Conservation (phyloP, 2,113 vertebrate species). For the Cryptomyrus ogoouensis region DNA sequence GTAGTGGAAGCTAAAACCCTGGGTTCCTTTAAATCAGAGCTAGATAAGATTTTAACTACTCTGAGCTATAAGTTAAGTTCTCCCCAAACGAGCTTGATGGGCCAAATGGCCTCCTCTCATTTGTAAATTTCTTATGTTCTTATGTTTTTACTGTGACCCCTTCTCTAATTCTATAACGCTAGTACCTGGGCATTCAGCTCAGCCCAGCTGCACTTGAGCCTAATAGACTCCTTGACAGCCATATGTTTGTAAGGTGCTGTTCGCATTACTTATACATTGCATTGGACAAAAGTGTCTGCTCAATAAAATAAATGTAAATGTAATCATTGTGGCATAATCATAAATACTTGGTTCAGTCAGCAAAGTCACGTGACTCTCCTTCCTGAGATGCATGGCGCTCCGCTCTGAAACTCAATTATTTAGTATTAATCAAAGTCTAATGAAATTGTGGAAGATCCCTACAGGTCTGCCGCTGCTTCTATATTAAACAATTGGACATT, state of each 20-base stretch:
- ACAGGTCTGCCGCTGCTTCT: not conserved
- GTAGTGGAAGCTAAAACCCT: too few relatives aligned
- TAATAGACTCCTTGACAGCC: not conserved
- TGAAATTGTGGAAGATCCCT: not conserved
- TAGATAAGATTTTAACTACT: too few relatives aligned
- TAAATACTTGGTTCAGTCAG: not conserved
- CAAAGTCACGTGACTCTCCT: not conserved
- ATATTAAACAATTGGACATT: not conserved
- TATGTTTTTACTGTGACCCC: not conserved
- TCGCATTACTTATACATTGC: not conserved
- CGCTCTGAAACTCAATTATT: not conserved
- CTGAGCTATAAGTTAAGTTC: too few relatives aligned
- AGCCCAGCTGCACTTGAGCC: not conserved
- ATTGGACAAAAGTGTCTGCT: not conserved
- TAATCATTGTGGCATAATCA: not conserved
- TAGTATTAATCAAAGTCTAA: not conserved
- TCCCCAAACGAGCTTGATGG: too few relatives aligned
- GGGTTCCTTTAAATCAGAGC: too few relatives aligned
- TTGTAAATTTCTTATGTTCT: too few relatives aligned
- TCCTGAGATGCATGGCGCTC: not conserved
- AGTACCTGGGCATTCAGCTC: not conserved
- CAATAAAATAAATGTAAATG: not conserved
- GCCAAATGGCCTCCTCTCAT: too few relatives aligned
- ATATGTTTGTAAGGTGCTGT: not conserved
- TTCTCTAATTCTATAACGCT: not conserved